Evolutionary conservation across 2,888 invertebrate species (phyloP).

Genomic region (Ophion slaviceki): DNA sequence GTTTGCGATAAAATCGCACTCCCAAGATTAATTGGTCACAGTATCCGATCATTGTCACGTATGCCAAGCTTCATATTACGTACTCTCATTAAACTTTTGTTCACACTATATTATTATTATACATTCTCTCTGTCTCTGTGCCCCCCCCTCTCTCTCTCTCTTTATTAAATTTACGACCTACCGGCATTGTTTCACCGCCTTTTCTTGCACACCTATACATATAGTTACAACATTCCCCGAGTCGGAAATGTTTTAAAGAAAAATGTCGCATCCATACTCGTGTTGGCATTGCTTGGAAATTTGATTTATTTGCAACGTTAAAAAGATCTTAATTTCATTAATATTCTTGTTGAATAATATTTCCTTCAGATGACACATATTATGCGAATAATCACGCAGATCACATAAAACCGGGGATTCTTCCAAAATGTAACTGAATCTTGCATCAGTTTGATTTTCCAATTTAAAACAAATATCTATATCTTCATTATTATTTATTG

Average conservation of each 20-base stretch:
- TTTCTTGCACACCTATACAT: constrained; percentile 70
- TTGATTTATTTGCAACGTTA: constrained; percentile 66
- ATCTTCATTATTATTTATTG: neutral
- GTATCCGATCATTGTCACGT: constrained; percentile 45
- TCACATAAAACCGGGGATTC: constrained; percentile 22
- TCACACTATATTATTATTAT: constrained; percentile 36
- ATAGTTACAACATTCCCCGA: constrained; percentile 71
- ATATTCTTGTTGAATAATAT: constrained; percentile 31
- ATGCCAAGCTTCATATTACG: constrained; percentile 37
- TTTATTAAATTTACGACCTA: constrained; percentile 66
- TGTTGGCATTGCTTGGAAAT: constrained; percentile 79
- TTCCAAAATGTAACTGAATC: constrained; percentile 50
- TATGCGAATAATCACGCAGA: neutral
- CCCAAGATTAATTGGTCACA: constrained; percentile 65
- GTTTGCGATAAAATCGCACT: constrained; percentile 67
- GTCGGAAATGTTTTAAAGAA: constrained; percentile 71
- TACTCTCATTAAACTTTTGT: constrained; percentile 42
- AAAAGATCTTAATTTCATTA: constrained; percentile 51
- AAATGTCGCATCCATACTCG: no score
- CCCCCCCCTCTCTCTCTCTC: neutral
- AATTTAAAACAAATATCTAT: constrained; percentile 45
- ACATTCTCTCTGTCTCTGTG: constrained; percentile 6
- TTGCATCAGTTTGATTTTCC: constrained; percentile 68
- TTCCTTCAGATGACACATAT: constrained; percentile 38
- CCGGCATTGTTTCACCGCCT: constrained; percentile 81